Evolutionary conservation across 1,140 invertebrate genomes (phyloP).

Genomic region (Calliopsis andreniformis): DNA sequence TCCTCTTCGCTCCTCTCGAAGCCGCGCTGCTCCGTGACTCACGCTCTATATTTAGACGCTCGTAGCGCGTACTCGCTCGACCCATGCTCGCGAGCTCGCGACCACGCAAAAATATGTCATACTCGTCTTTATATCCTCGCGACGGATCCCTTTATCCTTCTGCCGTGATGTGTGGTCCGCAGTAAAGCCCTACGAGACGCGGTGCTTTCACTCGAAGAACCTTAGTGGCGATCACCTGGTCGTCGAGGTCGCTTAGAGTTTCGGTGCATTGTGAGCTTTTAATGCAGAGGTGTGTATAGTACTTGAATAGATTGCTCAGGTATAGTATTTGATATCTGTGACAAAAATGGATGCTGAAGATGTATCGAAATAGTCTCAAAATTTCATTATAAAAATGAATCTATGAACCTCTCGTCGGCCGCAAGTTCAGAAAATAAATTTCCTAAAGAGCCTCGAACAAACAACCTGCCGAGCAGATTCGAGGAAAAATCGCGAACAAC

Average conservation of each 20-base stretch:
- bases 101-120: conserved; percentile 77
- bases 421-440: no score
- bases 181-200: conserved; percentile 27
- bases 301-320: no score
- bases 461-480: no score
- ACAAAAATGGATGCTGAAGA: no score
- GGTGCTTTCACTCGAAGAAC: neutral
- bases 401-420: no score
- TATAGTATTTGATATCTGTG: no score
- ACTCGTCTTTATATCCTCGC: conserved; percentile 60
- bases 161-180: conserved; percentile 64
- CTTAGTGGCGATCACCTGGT: neutral
- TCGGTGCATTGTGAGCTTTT: neutral
- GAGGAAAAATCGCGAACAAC: conserved; percentile 54
- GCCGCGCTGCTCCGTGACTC: conserved; percentile 68
- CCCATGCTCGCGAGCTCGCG: conserved; percentile 28
- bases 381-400: no score
- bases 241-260: neutral
- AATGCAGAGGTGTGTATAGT: no score
- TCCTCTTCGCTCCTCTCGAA: conserved; percentile 30
- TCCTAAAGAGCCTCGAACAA: no score
- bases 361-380: no score
- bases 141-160: conserved; percentile 56
- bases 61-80: conserved; percentile 58
- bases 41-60: conserved; percentile 77